Conservation (phyloP, 2,888 invertebrate species). For the Dicranocentrus wangi region DNA sequence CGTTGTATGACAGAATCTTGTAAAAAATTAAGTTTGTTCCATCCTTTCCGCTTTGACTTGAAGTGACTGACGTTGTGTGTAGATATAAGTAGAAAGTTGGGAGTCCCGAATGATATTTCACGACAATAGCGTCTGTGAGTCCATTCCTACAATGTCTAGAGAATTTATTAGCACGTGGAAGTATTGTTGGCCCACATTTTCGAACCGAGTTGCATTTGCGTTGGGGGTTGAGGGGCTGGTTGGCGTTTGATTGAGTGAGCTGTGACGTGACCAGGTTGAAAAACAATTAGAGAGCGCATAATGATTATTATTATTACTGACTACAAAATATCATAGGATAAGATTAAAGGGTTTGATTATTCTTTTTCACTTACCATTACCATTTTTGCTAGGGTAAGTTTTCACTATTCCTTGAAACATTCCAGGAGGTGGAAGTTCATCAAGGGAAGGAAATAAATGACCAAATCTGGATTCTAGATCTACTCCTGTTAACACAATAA, state of each 20-base stretch:
- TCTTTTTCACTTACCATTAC: slow-evolving; percentile 73
- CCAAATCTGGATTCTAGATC: slow-evolving; percentile 84
- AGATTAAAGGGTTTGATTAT: no score
- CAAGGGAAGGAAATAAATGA: slow-evolving; percentile 79
- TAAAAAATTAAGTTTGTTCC: no score
- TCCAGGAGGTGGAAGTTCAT: slow-evolving; percentile 82
- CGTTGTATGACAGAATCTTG: slow-evolving; percentile 28
- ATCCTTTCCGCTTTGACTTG: no score
- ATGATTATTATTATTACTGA: no score
- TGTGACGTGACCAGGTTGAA: slow-evolving; percentile 39
- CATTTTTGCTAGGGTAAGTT: slow-evolving; percentile 82
- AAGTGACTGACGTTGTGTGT: no score
- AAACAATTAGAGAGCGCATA: no score
- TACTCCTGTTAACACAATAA: slow-evolving; percentile 71
- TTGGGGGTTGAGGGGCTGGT: slow-evolving; percentile 80
- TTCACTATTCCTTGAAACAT: slow-evolving; percentile 81
- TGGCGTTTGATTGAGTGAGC: slow-evolving; percentile 76
- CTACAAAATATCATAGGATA: no score
- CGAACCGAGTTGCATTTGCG: slow-evolving; percentile 78
- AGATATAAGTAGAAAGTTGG: no score
- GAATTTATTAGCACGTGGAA: slow-evolving; percentile 75
- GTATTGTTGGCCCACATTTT: slow-evolving; percentile 78
- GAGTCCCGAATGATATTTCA: no score
- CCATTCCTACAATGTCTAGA: no score
- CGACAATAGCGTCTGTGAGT: no score